These are phyloP conservation scores for Geodia barretti DNA, from an alignment of 37 sponge, comb jelly and placozoan genomes.

Conservation along the genomic window DNA sequence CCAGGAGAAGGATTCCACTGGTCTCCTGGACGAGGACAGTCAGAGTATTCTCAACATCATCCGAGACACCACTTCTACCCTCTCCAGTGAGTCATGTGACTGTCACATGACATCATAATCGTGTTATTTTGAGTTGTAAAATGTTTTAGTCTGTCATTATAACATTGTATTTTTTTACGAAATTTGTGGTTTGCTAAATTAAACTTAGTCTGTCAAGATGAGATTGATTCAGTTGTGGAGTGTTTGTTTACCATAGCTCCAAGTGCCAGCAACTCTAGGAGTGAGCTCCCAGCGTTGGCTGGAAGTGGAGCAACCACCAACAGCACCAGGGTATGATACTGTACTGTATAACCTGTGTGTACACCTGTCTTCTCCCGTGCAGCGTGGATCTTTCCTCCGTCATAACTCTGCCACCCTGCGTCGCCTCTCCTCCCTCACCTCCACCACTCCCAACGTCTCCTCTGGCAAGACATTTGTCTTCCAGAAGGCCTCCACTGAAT, in stretches of 20 bases:
- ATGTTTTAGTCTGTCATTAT: neutral
- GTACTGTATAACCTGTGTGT: neutral
- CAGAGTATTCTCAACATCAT: slow-evolving; percentile 67
- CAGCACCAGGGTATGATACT: neutral
- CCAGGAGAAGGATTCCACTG: no score
- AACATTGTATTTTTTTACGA: neutral
- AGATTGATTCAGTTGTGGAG: neutral
- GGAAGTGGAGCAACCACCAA: neutral
- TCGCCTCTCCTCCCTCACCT: slow-evolving; percentile 40
- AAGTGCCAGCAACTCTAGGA: neutral
- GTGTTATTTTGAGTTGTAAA: no score
- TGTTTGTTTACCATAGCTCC: neutral
- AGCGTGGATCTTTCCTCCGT: slow-evolving; percentile 70
- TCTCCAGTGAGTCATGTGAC: slow-evolving; percentile 52
- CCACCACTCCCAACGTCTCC: slow-evolving; percentile 20
- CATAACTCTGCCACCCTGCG: slow-evolving; percentile 27
- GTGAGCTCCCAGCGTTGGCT: neutral
- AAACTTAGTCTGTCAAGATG: neutral
- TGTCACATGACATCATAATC: no score
- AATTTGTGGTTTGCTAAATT: no score
- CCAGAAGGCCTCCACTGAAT: slow-evolving; percentile 29
- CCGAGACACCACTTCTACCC: slow-evolving; percentile 40
- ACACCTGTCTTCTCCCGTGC: neutral
- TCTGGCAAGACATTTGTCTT: slow-evolving; percentile 67
- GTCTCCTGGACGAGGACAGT: slow-evolving; percentile 70